phyloP scores from a whole-genome alignment of 2,113 vertebrate species.

The Gambusia holbrooki region DNA sequence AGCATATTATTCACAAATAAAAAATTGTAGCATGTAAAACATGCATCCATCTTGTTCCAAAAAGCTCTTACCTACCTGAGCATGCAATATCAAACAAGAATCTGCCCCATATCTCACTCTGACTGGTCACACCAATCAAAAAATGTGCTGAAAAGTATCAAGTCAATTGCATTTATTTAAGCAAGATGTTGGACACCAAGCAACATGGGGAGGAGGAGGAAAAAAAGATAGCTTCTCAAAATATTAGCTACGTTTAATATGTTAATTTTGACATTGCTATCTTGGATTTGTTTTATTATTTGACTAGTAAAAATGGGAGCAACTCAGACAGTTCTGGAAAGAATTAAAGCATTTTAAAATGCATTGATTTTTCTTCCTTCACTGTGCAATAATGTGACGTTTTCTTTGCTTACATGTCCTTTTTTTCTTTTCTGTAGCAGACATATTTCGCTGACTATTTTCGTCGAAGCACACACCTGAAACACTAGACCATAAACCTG shows the following conservation, averaged over 20 bases:
- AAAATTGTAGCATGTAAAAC: too few species aligned
- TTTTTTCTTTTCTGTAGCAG: constrained; percentile 7
- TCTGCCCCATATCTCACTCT: too few species aligned
- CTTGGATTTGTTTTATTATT: not conserved
- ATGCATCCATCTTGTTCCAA: not conserved
- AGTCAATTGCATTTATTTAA: too few species aligned
- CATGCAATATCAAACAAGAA: too few species aligned
- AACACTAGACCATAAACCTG: constrained; percentile 33
- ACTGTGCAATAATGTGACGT: not conserved
- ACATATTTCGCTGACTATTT: constrained; percentile 14
- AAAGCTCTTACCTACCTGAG: too few species aligned
- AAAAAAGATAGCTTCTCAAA: too few species aligned
- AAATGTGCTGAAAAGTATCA: too few species aligned
- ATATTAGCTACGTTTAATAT: too few species aligned
- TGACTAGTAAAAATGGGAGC: not conserved
- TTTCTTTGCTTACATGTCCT: not conserved
- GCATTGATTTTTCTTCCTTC: not conserved
- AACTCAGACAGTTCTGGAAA: not conserved
- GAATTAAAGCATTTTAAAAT: not conserved
- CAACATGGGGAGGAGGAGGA: too few species aligned
- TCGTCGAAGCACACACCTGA: constrained; percentile 32
- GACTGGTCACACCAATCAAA: too few species aligned
- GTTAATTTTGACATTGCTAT: not conserved
- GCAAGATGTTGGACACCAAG: too few species aligned
- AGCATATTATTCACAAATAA: too few species aligned